phyloP scores from a whole-genome alignment of 2,888 invertebrate species.

The Leptinotarsa rubiginosa region DNA sequence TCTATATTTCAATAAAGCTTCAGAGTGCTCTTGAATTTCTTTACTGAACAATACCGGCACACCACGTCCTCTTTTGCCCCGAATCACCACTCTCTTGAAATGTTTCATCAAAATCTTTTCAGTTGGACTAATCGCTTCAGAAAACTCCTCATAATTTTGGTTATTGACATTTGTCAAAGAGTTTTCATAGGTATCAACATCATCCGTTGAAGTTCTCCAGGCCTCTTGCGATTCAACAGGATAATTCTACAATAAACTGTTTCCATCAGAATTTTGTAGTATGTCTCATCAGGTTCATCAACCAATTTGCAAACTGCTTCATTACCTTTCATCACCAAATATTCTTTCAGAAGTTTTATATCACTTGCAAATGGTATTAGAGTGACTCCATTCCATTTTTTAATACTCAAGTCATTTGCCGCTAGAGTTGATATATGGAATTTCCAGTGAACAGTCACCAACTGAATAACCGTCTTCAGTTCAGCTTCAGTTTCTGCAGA shows the following conservation, averaged over 20 bases:
- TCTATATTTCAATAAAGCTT: not conserved
- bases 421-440: conserved; percentile 40
- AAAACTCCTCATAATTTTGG: conserved; percentile 40
- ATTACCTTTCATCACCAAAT: too few relatives aligned
- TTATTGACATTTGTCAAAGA: not conserved
- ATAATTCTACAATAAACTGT: conserved; percentile 39
- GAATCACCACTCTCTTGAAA: conserved; percentile 31
- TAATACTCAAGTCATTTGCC: conserved; percentile 23
- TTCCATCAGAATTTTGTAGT: conserved; percentile 41
- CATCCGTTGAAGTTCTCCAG: conserved; percentile 49
- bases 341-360: too few relatives aligned
- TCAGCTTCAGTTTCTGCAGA: conserved; percentile 41
- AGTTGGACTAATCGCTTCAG: conserved; percentile 23
- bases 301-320: conserved; percentile 34
- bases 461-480: conserved; percentile 48
- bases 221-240: conserved; percentile 48
- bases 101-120: conserved; percentile 32
- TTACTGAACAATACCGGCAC: conserved; percentile 49
- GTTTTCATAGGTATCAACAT: conserved; percentile 11
- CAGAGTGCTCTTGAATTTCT: conserved; percentile 46
- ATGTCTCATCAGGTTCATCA: not conserved
- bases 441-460: conserved; percentile 40
- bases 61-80: conserved; percentile 41
- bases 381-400: conserved; percentile 47
- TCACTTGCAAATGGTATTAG: conserved; percentile 38